These are phyloP conservation scores for Yponomeuta plumbellus DNA, from an alignment of 2,888 invertebrate species.

Conservation along the genomic window DNA sequence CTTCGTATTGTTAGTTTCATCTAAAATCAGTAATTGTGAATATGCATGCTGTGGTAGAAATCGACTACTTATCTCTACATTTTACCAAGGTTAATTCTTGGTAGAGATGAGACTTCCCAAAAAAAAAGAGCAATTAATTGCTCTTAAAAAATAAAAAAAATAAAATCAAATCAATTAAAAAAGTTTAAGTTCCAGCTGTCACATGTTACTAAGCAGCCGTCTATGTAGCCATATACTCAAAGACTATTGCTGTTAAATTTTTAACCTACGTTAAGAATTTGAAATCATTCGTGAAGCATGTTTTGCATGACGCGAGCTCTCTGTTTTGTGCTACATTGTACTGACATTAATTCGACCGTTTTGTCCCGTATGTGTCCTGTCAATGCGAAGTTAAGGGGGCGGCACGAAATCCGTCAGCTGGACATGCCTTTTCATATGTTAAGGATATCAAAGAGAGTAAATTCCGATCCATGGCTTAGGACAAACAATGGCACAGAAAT, in stretches of 20 bases:
- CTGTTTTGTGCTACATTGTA: neutral
- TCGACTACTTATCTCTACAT: no score
- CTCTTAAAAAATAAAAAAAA: no score
- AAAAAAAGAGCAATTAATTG: no score
- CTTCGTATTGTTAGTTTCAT: no score
- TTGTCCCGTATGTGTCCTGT: slow-evolving; percentile 10
- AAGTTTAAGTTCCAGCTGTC: no score
- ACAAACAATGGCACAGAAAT: neutral
- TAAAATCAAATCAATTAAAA: no score
- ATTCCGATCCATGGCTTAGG: neutral
- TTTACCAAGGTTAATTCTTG: no score
- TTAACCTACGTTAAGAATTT: neutral
- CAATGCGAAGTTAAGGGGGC: slow-evolving; percentile 8
- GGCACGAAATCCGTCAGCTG: slow-evolving; percentile 6
- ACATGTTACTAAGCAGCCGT: no score
- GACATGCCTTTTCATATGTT: slow-evolving; percentile 2
- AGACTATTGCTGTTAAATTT: neutral
- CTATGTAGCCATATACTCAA: no score
- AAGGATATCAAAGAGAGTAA: neutral
- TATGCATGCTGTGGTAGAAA: no score
- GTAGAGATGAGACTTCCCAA: no score
- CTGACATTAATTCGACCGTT: slow-evolving; percentile 10
- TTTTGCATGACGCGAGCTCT: neutral
- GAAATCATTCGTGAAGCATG: neutral
- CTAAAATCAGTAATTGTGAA: no score